Conservation (phyloP, 2,797 vertebrate species). For the Erpetoichthys calabaricus region DNA sequence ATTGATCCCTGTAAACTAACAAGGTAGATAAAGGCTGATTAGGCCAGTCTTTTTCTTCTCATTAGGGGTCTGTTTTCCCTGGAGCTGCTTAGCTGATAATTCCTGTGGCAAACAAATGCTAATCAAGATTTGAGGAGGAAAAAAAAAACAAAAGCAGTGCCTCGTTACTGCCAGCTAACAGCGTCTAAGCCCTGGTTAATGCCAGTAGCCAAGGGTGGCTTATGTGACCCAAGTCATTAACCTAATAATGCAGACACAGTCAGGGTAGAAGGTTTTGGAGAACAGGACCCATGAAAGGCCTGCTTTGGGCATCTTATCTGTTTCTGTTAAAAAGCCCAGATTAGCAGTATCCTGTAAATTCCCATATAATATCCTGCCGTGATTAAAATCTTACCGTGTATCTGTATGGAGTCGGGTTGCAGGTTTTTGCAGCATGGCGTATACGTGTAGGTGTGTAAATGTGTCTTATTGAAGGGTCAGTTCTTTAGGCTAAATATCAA, state of each 20-base stretch:
- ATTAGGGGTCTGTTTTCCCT: constrained; percentile 4
- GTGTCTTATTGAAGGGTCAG: no score
- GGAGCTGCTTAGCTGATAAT: constrained; percentile 6
- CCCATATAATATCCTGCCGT: no score
- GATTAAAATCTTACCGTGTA: no score
- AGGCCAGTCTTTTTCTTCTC: background rate
- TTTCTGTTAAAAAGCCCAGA: no score
- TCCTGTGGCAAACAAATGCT: constrained; percentile 7
- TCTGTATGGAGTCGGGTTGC: no score
- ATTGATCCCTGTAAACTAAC: constrained; percentile 7
- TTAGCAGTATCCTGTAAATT: no score
- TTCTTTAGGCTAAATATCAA: no score
- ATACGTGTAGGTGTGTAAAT: no score
- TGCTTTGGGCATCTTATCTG: no score
- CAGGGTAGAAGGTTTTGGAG: constrained; percentile 2
- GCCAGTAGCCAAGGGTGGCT: constrained; percentile 15
- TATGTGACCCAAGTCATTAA: constrained; percentile 17
- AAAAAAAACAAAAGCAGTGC: background rate
- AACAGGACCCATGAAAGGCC: background rate
- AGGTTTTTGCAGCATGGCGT: no score
- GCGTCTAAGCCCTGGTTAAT: constrained; percentile 13
- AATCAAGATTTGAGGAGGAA: constrained; percentile 9
- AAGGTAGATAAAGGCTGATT: constrained; percentile 5
- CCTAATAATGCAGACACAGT: constrained; percentile 9
- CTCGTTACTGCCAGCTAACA: constrained; percentile 1